phyloP scores from a whole-genome alignment of 2,113 vertebrate species.

The Eurypyga helias region DNA sequence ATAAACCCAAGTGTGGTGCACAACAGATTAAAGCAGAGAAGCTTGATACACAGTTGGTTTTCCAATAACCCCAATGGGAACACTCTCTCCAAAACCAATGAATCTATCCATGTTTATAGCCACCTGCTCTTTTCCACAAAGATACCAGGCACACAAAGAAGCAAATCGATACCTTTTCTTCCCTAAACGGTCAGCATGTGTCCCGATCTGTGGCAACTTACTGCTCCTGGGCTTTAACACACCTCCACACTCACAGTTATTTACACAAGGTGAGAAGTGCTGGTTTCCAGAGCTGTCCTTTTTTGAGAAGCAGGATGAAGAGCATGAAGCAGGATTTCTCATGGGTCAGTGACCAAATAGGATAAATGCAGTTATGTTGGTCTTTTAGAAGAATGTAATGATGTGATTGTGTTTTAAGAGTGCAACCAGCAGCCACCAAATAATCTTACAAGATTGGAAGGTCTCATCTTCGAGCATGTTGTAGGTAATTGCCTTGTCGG shows the following conservation, averaged over 20 bases:
- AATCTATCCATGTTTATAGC: not conserved
- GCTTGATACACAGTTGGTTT: conserved; percentile 37
- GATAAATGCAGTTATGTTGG: conserved; percentile 59
- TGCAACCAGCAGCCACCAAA: conserved; percentile 55
- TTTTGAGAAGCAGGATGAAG: conserved; percentile 24
- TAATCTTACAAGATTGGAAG: conserved; percentile 70
- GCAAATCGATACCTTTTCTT: conserved; percentile 35
- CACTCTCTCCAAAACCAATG: not conserved
- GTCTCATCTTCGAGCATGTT: conserved; percentile 61
- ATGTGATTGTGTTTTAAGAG: conserved; percentile 51
- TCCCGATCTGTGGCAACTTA: not conserved
- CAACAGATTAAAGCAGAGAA: not conserved
- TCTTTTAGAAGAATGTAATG: conserved; percentile 54
- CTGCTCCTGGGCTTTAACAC: conserved; percentile 41
- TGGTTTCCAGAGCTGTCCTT: conserved; percentile 20
- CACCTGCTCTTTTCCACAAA: conserved; percentile 20
- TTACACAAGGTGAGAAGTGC: conserved; percentile 45
- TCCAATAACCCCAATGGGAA: conserved; percentile 6
- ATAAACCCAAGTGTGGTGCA: not conserved
- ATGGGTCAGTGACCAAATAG: conserved; percentile 65
- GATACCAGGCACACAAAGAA: not conserved
- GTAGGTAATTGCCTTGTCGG: conserved; percentile 69
- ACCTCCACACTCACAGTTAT: conserved; percentile 20
- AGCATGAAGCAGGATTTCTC: conserved; percentile 36
- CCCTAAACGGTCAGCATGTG: conserved; percentile 4